A percentile compares a stretch with the other conserved stretches of the same genome.
These are phyloP conservation scores for Planococcus citri DNA, from an alignment of 1,140 invertebrate species.

Conservation along the genomic window DNA sequence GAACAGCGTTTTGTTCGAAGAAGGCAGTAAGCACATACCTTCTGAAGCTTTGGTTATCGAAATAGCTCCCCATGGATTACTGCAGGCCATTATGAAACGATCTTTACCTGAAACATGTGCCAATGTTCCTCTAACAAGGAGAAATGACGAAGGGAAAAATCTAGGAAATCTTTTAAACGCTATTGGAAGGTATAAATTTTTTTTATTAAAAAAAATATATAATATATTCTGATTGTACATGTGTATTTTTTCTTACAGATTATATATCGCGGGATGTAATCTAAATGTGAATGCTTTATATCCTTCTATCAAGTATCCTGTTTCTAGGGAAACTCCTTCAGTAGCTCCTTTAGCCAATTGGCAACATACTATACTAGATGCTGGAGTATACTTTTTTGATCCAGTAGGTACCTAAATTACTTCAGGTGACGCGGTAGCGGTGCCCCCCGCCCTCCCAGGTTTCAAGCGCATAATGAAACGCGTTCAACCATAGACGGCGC, in stretches of 20 bases:
- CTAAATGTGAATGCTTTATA: neutral
- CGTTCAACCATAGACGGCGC: too few species aligned
- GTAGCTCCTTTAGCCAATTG: neutral
- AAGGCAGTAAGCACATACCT: constrained; percentile 27
- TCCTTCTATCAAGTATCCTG: neutral
- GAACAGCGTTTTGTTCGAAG: constrained; percentile 31
- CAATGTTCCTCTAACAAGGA: constrained; percentile 68
- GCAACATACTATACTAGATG: neutral
- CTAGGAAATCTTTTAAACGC: constrained; percentile 53
- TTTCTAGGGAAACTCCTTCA: neutral
- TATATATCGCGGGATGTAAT: constrained; percentile 3
- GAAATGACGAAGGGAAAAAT: constrained; percentile 53
- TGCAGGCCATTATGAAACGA: constrained; percentile 51
- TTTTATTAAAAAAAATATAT: too few species aligned
- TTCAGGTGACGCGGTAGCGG: too few species aligned
- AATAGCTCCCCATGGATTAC: constrained; percentile 69
- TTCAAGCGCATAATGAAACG: too few species aligned
- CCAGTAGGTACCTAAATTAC: too few species aligned
- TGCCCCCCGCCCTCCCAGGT: too few species aligned
- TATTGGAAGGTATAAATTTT: constrained; percentile 45
- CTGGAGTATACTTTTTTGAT: neutral
- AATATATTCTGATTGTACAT: too few species aligned
- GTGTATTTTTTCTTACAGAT: neutral
- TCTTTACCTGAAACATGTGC: constrained; percentile 42
- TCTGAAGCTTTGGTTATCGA: constrained; percentile 35